These are phyloP conservation scores for Catagonus wagneri DNA, from an alignment of 2,113 vertebrate genomes.

Conservation along the genomic window DNA sequence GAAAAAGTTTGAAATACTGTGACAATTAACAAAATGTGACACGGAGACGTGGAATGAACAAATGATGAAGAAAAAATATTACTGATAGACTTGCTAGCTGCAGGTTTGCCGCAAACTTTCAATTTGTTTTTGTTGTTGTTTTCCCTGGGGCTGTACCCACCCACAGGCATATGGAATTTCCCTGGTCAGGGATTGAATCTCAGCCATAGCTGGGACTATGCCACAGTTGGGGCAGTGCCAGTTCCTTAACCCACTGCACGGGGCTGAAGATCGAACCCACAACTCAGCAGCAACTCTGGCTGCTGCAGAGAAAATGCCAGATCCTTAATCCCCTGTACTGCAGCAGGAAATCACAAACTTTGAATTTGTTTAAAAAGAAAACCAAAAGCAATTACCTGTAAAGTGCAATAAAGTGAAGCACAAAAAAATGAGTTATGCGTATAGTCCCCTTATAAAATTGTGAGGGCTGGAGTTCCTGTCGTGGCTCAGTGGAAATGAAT, in stretches of 20 bases:
- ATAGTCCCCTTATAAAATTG: neutral
- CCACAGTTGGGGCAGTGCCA: too few species aligned
- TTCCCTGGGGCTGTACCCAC: too few species aligned
- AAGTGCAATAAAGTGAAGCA: neutral
- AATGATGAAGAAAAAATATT: neutral
- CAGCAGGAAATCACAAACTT: neutral
- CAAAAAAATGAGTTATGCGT: neutral
- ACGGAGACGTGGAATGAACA: neutral
- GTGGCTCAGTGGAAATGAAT: too few species aligned
- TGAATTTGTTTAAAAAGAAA: neutral
- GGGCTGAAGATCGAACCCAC: too few species aligned
- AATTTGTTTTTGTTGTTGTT: neutral
- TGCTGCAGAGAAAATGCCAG: too few species aligned
- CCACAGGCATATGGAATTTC: too few species aligned
- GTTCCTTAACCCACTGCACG: too few species aligned
- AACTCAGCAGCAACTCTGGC: too few species aligned
- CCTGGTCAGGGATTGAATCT: too few species aligned
- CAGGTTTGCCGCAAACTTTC: neutral
- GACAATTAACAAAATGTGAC: neutral
- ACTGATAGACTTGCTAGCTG: neutral
- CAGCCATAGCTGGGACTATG: too few species aligned
- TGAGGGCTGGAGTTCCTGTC: neutral
- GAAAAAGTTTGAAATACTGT: neutral
- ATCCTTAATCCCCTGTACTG: neutral
- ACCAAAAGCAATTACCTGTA: neutral